Evolutionary conservation across 2,797 vertebrate genomes (phyloP).

Genomic region (Acridotheres tristis): DNA sequence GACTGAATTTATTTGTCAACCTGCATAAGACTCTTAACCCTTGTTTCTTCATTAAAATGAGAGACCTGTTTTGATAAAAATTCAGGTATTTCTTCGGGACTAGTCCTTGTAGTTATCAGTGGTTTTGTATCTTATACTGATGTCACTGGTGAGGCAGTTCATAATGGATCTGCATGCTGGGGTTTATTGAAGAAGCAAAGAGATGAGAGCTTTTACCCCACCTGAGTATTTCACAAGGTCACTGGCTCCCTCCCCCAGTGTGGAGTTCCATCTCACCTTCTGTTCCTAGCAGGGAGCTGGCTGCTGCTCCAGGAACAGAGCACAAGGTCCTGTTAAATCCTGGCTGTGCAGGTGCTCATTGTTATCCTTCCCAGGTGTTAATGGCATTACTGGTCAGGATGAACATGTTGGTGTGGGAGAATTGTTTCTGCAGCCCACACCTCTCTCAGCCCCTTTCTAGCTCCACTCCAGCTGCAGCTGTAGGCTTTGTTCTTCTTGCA

Average conservation of each 20-base stretch:
- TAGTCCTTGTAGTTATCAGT: not conserved
- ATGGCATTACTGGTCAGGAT: not conserved
- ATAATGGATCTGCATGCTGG: not conserved
- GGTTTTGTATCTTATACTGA: not conserved
- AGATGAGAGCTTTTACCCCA: not conserved
- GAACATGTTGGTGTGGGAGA: not conserved
- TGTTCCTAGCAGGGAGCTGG: not conserved
- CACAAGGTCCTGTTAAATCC: not conserved
- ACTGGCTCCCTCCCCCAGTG: not conserved
- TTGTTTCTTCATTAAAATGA: not conserved
- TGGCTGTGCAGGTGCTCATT: not conserved
- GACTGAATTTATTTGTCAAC: not conserved
- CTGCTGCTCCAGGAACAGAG: not conserved
- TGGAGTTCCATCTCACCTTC: not conserved
- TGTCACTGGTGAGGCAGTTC: not conserved
- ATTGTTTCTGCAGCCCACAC: not conserved
- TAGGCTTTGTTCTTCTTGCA: not conserved
- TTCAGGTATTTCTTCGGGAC: not conserved
- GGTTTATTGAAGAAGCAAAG: not conserved
- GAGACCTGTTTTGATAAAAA: not conserved
- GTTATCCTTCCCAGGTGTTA: not conserved
- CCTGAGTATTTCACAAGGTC: not conserved
- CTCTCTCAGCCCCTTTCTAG: not conserved
- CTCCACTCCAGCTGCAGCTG: not conserved
- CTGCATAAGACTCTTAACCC: not conserved